Conservation (phyloP, 2,888 invertebrate species). For the Rhaphigaster nebulosa region DNA sequence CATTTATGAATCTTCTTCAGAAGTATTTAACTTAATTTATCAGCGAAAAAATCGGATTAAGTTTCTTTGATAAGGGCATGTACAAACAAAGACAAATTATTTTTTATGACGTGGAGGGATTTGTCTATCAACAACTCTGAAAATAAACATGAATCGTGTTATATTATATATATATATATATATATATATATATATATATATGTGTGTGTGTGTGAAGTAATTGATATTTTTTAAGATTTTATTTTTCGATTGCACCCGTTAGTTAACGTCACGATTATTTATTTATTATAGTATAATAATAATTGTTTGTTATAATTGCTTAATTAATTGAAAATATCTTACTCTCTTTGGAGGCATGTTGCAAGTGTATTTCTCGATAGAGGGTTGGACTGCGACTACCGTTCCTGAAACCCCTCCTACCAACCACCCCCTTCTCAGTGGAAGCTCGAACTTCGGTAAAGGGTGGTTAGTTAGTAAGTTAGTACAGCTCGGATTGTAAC, state of each 20-base stretch:
- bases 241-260: no score
- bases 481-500: neutral
- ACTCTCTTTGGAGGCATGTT: slow-evolving; percentile 18
- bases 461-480: neutral
- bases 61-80: neutral
- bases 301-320: neutral
- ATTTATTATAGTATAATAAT: no score
- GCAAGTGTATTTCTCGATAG: neutral
- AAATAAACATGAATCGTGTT: no score
- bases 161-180: no score
- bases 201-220: no score
- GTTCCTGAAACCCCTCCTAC: neutral
- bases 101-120: no score
- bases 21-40: neutral
- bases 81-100: no score
- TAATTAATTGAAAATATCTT: neutral
- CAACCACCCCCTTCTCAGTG: neutral
- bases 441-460: neutral
- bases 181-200: no score
- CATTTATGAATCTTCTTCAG: neutral
- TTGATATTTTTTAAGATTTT: no score
- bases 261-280: neutral
- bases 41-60: neutral
- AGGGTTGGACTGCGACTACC: neutral
- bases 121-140: no score